A percentile compares a stretch with the other conserved stretches of the same genome.
Evolutionary conservation across 2,797 vertebrate genomes (phyloP).

Genomic region (Enteromius anoplus): DNA sequence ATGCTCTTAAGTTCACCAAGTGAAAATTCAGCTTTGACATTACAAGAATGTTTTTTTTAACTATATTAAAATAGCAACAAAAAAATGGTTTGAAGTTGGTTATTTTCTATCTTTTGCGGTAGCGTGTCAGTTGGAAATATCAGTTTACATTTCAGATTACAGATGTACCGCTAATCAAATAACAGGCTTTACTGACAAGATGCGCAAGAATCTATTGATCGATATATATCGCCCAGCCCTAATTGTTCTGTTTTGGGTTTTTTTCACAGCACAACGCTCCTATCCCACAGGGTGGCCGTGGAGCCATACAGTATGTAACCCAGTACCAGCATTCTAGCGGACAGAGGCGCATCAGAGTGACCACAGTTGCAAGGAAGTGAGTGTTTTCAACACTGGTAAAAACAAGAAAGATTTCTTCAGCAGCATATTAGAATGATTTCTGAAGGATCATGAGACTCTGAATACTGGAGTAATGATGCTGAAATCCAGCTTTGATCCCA

Average conservation of each 20-base stretch:
- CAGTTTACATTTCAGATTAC: too few species aligned
- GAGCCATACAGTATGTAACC: slow-evolving; percentile 92
- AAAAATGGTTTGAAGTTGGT: too few species aligned
- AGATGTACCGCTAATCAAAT: too few species aligned
- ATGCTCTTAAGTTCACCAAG: neutral
- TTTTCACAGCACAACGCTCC: slow-evolving; percentile 89
- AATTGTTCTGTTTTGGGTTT: neutral
- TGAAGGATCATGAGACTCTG: neutral
- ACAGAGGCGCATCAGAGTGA: slow-evolving; percentile 91
- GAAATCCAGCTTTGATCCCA: neutral
- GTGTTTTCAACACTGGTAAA: slow-evolving; percentile 49
- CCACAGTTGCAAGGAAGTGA: slow-evolving; percentile 93
- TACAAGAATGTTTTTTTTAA: too few species aligned
- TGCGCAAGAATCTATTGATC: too few species aligned
- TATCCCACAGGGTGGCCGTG: slow-evolving; percentile 94
- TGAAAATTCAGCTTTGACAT: too few species aligned
- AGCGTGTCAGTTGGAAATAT: too few species aligned
- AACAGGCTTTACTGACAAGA: too few species aligned
- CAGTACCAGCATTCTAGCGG: slow-evolving; percentile 96
- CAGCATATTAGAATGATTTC: neutral
- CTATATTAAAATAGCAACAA: too few species aligned
- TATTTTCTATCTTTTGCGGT: too few species aligned
- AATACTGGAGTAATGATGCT: neutral
- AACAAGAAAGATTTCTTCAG: neutral
- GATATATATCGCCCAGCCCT: too few species aligned